A percentile compares a stretch with the other conserved stretches of the same genome.
phyloP scores from a whole-genome alignment of 2,113 vertebrate genomes.

The Mormyrus lacerda region DNA sequence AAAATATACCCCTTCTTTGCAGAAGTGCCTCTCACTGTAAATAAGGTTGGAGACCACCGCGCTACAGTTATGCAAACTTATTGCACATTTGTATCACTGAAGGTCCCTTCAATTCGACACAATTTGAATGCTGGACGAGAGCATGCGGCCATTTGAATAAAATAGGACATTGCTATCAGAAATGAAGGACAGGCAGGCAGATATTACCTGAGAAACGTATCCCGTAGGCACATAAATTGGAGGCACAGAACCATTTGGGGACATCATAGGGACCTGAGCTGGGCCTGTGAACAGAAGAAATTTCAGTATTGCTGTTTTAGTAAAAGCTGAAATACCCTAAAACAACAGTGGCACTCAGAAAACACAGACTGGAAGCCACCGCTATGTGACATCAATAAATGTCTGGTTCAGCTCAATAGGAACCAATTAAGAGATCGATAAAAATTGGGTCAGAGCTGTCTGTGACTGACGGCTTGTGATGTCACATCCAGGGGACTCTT shows the following conservation, averaged over 20 bases:
- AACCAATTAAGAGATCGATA: background rate
- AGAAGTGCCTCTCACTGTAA: background rate
- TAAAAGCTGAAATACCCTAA: background rate
- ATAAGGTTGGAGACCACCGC: background rate
- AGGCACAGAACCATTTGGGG: conserved; percentile 98
- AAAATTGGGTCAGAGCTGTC: background rate
- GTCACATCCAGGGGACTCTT: background rate
- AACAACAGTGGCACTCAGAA: background rate
- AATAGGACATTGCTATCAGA: background rate
- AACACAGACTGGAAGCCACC: background rate
- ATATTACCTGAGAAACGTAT: conserved; percentile 91
- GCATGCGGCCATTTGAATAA: background rate
- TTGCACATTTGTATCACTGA: background rate
- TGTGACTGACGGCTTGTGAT: background rate
- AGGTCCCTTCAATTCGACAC: background rate
- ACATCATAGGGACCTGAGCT: conserved; percentile 99
- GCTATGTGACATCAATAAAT: background rate
- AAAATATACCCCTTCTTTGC: background rate
- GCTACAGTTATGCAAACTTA: background rate
- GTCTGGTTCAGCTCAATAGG: background rate
- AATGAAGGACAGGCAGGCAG: background rate
- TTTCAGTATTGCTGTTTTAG: background rate
- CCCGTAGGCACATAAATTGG: conserved; percentile 99
- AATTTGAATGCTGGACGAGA: background rate
- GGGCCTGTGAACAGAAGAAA: conserved; percentile 65